Evolutionary conservation across 37 sponge, comb jelly and placozoan genomes (phyloP).

Genomic region (Cladorhizidae sp.): DNA sequence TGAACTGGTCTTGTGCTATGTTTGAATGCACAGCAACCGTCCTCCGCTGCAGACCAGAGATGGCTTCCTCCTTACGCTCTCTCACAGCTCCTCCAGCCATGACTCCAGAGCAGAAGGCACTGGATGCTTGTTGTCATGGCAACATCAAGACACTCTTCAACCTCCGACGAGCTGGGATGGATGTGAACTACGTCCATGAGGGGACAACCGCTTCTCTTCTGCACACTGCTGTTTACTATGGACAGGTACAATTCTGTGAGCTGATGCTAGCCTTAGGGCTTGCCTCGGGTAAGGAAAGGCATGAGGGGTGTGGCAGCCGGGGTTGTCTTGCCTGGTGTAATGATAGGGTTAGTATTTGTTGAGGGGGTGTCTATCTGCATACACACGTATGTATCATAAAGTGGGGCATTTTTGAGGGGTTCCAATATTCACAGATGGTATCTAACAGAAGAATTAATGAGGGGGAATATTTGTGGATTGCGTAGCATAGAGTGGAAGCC

Average conservation of each 20-base stretch:
- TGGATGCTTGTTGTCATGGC: slow-evolving; percentile 72
- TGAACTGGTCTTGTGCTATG: too few species aligned
- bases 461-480: too few species aligned
- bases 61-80: not conserved
- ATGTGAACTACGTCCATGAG: slow-evolving; percentile 28
- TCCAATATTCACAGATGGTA: too few species aligned
- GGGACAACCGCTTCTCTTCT: slow-evolving; percentile 37
- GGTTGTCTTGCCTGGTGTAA: not conserved
- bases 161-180: slow-evolving; percentile 42
- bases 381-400: too few species aligned
- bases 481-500: too few species aligned
- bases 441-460: too few species aligned
- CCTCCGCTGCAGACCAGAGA: too few species aligned
- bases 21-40: too few species aligned
- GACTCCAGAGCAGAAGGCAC: slow-evolving; percentile 60
- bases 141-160: slow-evolving; percentile 58
- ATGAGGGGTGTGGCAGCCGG: not conserved
- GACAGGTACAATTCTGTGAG: slow-evolving; percentile 49
- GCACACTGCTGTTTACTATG: slow-evolving; percentile 79
- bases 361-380: slow-evolving; percentile 4
- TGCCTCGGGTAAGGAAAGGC: too few species aligned
- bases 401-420: too few species aligned
- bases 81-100: not conserved
- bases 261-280: not conserved
- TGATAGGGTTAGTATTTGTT: not conserved